A percentile compares a stretch with the other conserved stretches of the same genome.
Evolutionary conservation across 2,888 invertebrate species (phyloP).

Genomic region (Laothoe populi): DNA sequence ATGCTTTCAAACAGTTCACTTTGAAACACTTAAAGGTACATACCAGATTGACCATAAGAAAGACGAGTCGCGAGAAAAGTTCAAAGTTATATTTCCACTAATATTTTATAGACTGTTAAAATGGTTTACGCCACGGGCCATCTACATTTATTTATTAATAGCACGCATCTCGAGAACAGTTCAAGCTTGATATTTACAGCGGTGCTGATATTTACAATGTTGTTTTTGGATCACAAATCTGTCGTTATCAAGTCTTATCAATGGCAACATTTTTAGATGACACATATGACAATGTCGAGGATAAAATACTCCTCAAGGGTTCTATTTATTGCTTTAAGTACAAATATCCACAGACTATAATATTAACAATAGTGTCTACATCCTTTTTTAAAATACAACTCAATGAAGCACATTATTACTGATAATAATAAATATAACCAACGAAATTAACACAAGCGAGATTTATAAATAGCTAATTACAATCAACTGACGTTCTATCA

Average conservation of each 20-base stretch:
- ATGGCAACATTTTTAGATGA: not conserved
- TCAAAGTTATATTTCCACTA: conserved; percentile 10
- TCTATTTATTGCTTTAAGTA: too few species aligned
- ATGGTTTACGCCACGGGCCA: conserved; percentile 1
- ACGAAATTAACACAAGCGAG: not conserved
- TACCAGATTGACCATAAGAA: conserved; percentile 9
- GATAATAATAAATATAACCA: too few species aligned
- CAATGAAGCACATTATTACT: too few species aligned
- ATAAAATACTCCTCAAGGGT: not conserved
- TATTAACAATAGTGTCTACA: too few species aligned
- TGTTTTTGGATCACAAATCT: not conserved
- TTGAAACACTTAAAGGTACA: conserved; percentile 5
- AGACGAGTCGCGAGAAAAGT: conserved; percentile 8
- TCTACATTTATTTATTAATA: conserved; percentile 9
- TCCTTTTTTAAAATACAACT: too few species aligned
- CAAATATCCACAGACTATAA: too few species aligned
- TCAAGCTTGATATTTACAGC: not conserved
- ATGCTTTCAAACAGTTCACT: conserved; percentile 11
- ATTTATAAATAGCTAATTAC: conserved; percentile 20
- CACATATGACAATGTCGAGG: not conserved
- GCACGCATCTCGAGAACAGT: not conserved
- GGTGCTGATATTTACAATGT: not conserved
- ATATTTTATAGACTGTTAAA: conserved; percentile 20
- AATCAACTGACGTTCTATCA: not conserved
- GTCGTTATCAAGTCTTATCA: not conserved